Evolutionary conservation across 2,797 vertebrate genomes (phyloP), one percentile per base, ranked within the genome.

Genomic region (Diplodus sargus): DNA sequence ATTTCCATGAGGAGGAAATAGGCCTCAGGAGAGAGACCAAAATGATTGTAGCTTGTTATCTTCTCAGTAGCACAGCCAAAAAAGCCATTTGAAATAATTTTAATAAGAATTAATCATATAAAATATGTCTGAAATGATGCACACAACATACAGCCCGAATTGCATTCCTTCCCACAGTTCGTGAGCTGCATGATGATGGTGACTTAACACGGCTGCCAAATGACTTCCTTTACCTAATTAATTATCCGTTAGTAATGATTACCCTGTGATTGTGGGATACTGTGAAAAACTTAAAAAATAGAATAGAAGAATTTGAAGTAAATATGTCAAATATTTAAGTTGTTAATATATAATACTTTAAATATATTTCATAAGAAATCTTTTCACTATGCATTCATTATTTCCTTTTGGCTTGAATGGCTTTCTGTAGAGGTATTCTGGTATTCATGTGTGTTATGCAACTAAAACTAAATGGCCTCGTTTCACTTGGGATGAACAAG

Each of bases 341-440:
- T 43, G 53, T 7, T 69, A 20, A 76, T 69, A 66, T 1, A 81
- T 66, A 80, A 70, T 82, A 60, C 7, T 43, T 57, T 59, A 74
- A 70, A 79, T 70, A 83, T 67, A 76, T 79, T 69, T 70, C 2
- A 63, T 74, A 22, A 60, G 2, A 73, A 64, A 75, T 79, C 13
- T 61, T 25, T 61, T 79, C 6, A 54, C 4, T 80, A 60, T 78
- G 51, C 43, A 57, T 54, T 23, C 25, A 74, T 78, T 0, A 47
- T 76, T 82, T 81, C 2, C 34, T 74, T 85, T 87, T 82, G 70
- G 52, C 76, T 72, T 87, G 22, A 90, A 88, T 89, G 83, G 84
- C 86, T 90, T 90, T 85, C 64, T 68, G 30, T 53, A 74, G 86
- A 92, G 91, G 87, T 92, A 90, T 85, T 84, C 68, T 85, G 73